Evolutionary conservation across 2,797 vertebrate species (phyloP).

Genomic region (Myotis findleyi): DNA sequence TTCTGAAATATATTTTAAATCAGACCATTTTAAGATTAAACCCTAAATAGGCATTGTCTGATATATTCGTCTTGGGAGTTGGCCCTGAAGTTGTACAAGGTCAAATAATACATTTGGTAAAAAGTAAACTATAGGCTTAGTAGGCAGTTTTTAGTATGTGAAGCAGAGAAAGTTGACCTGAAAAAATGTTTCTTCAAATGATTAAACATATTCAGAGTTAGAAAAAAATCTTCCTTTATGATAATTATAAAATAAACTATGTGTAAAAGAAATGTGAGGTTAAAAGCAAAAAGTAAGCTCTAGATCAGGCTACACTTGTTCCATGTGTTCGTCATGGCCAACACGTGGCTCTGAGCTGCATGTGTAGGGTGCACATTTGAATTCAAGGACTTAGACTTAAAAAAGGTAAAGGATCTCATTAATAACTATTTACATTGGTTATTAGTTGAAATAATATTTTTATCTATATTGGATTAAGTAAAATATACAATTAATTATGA

Average conservation of each 20-base stretch:
- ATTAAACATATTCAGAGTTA: neutral
- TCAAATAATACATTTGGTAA: neutral
- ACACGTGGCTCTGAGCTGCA: neutral
- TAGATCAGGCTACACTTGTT: neutral
- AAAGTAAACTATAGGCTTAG: neutral
- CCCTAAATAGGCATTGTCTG: neutral
- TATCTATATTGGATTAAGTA: neutral
- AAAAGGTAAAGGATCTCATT: neutral
- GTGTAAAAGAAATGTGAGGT: neutral
- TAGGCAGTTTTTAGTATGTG: neutral
- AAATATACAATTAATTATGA: neutral
- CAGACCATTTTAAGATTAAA: neutral
- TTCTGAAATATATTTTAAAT: constrained; percentile 19
- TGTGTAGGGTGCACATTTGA: neutral
- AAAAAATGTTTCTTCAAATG: neutral
- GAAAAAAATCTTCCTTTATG: neutral
- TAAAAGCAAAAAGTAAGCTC: neutral
- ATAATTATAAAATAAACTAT: neutral
- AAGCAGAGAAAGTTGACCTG: neutral
- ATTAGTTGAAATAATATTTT: neutral
- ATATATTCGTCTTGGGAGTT: neutral
- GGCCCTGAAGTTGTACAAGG: neutral
- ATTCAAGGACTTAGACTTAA: neutral
- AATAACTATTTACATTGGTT: neutral
- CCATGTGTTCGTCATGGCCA: too few species aligned